phyloP scores from a whole-genome alignment of 2,113 vertebrate genomes.

The Toxotes jaculatrix region DNA sequence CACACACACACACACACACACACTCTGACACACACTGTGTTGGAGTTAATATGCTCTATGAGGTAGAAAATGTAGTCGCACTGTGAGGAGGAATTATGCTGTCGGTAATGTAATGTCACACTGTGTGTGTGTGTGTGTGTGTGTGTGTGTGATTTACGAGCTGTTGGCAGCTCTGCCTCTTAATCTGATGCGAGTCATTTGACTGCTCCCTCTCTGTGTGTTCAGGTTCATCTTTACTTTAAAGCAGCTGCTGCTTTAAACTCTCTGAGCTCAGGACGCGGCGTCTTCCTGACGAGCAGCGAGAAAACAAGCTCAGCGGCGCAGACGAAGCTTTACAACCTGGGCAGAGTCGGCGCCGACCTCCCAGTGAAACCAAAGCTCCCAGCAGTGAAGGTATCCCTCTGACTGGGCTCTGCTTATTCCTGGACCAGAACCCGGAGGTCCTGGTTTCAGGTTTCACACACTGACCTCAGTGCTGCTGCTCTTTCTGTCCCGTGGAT shows the following conservation, averaged over 20 bases:
- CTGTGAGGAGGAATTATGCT: conserved; percentile 58
- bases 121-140: conserved; percentile 7
- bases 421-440: too few species aligned
- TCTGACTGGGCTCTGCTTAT: too few species aligned
- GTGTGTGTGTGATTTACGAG: conserved; percentile 43
- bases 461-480: too few species aligned
- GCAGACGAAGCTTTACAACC: too few species aligned
- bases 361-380: too few species aligned
- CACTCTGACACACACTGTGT: conserved; percentile 31
- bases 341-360: too few species aligned
- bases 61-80: conserved; percentile 70
- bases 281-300: too few species aligned
- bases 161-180: conserved; percentile 38
- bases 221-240: conserved; percentile 46
- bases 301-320: too few species aligned
- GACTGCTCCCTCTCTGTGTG: not conserved
- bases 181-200: conserved; percentile 57
- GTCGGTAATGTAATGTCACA: conserved; percentile 52
- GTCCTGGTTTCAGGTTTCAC: too few species aligned
- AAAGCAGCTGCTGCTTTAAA: conserved; percentile 30
- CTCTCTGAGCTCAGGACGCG: too few species aligned
- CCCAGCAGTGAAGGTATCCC: too few species aligned
- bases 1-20: conserved; percentile 17
- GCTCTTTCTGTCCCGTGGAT: too few species aligned
- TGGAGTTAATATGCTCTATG: conserved; percentile 72